Evolutionary conservation across 2,888 invertebrate species (phyloP), one percentile per base, ranked within the genome.

Genomic region (Dynastes tityus): DNA sequence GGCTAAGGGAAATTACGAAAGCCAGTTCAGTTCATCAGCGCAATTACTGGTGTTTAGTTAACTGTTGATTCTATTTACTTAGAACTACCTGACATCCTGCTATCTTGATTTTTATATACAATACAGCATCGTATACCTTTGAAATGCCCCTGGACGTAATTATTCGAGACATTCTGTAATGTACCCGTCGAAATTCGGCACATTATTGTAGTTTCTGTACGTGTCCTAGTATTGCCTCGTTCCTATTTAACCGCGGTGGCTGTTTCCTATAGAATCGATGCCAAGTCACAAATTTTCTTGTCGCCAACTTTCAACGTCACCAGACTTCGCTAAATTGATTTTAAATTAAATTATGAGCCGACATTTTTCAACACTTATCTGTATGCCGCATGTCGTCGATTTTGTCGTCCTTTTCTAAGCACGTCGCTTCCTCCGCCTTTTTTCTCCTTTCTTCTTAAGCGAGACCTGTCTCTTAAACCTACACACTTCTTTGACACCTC

Each of bases 281-380:
- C 82, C 83, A 77, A 80, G 74, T 81, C 84, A 83, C 85, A 85
- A 86, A 85, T 85, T 85, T 84, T 81, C 85, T 83, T 85, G 87
- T 86, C 86, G 84, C 82, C 83, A 82, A 82, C 83, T 40, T 29
- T 58, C 40, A 55, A 80, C 85, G 84, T 85, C 85, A 84, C 84
- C 84, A 83, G 82, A 84, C 83, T 85, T 84, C 78, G 80, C 84
- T 81, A 86, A 86, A 86, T 87, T 86, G 87, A 87, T 87, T 87
- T 84, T 85, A 86, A 87, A 87, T 87, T 85, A 87, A 87, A 87
- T 87, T 87, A 87, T 86, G 85, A 84, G 81, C 82, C 82, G 83
- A 86, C 86, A 87, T 87, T 87, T 87, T 87, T 87, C 85, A 86
- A 79, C 84, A 85, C 85, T 87, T 87, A 87, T 87, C 87, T 86